A percentile compares a stretch with the other conserved stretches of the same genome.
phyloP scores from a whole-genome alignment of 2,888 invertebrate species.

The Gisinianus flammeolus region DNA sequence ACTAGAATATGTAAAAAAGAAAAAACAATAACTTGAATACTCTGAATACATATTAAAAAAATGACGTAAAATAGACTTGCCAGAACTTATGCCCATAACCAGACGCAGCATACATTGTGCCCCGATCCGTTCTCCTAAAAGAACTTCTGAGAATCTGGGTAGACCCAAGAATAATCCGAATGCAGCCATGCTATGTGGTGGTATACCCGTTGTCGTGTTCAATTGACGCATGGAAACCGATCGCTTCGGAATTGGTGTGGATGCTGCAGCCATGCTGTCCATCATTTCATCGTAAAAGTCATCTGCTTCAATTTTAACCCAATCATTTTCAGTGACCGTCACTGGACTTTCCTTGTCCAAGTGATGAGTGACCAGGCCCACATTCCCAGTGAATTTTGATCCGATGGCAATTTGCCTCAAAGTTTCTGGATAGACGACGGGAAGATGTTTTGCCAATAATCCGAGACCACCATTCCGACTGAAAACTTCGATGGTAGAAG shows the following conservation, averaged over 20 bases:
- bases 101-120: constrained; percentile 86
- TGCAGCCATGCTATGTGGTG: constrained; percentile 91
- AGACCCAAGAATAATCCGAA: constrained; percentile 86
- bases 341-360: constrained; percentile 55
- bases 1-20: no score
- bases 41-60: no score
- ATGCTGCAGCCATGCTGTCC: constrained; percentile 53
- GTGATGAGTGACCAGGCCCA: constrained; percentile 46
- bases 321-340: constrained; percentile 62
- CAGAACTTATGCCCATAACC: constrained; percentile 84
- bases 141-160: constrained; percentile 88
- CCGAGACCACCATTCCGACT: constrained; percentile 87
- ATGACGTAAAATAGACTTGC: no score
- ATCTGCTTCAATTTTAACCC: constrained; percentile 70
- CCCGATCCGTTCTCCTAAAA: constrained; percentile 80
- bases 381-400: constrained; percentile 47
- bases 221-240: constrained; percentile 46
- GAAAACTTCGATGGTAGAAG: constrained; percentile 71
- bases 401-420: constrained; percentile 65
- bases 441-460: constrained; percentile 84
- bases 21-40: no score
- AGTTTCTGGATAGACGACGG: constrained; percentile 80
- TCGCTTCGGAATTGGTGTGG: constrained; percentile 51
- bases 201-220: constrained; percentile 61
- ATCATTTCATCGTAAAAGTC: constrained; percentile 64